A percentile compares a stretch with the other conserved stretches of the same genome.
phyloP scores from a whole-genome alignment of 1,140 invertebrate genomes.

The Pseudomyrmex pallidus region DNA sequence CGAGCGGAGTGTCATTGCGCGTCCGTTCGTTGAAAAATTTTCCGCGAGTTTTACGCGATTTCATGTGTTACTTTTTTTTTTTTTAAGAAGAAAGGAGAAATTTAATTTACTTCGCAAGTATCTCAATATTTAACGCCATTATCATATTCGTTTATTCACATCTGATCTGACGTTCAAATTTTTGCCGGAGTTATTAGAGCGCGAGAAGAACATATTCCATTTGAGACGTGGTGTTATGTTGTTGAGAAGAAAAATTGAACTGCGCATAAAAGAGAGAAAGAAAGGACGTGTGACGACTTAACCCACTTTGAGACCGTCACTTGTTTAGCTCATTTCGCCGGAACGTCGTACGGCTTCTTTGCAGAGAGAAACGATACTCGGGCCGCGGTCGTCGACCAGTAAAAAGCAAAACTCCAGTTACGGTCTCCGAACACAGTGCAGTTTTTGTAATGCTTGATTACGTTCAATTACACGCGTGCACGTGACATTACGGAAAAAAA shows the following conservation, averaged over 20 bases:
- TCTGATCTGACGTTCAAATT: background rate
- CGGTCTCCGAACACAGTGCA: conserved; percentile 8
- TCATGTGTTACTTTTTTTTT: background rate
- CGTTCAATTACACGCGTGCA: conserved; percentile 3
- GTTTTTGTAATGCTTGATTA: conserved; percentile 33
- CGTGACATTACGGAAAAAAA: no score
- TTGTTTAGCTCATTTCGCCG: conserved; percentile 65
- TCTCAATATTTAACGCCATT: no score
- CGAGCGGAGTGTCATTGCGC: background rate
- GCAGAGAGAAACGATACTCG: conserved; percentile 23
- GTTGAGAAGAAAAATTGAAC: conserved; percentile 69
- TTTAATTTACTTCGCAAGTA: background rate
- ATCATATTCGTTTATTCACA: background rate
- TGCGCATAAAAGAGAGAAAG: conserved; percentile 30
- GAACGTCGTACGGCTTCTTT: conserved; percentile 61
- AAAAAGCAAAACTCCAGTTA: conserved; percentile 11
- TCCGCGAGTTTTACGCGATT: background rate
- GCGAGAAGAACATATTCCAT: conserved; percentile 12
- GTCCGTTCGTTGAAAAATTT: background rate
- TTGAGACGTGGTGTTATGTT: background rate
- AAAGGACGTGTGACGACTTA: background rate
- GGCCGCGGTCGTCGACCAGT: conserved; percentile 34
- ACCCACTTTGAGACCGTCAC: conserved; percentile 64
- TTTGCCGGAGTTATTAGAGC: conserved; percentile 39
- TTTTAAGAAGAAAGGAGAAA: background rate